These are phyloP conservation scores for Enchytraeus crypticus DNA, from an alignment of 2,888 invertebrate genomes.

Conservation along the genomic window DNA sequence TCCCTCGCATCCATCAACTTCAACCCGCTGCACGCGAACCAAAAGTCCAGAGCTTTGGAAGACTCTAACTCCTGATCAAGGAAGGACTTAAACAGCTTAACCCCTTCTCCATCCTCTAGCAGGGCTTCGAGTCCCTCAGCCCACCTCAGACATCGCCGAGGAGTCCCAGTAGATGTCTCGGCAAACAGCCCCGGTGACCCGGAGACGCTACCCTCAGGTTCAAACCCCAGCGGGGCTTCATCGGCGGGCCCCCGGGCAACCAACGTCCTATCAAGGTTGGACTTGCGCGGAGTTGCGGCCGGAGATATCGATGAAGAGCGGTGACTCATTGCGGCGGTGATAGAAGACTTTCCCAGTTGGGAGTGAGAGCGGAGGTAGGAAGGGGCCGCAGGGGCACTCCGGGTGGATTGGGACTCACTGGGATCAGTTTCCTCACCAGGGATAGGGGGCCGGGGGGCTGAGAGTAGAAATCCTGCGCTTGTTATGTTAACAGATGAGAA, in stretches of 20 bases:
- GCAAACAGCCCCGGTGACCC: constrained; percentile 47
- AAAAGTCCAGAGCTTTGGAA: constrained; percentile 56
- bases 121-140: constrained; percentile 73
- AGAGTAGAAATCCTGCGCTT: constrained; percentile 40
- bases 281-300: constrained; percentile 41
- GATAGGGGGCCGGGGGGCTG: constrained; percentile 43
- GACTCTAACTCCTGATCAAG: constrained; percentile 38
- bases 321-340: too few relatives aligned
- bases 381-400: constrained; percentile 30
- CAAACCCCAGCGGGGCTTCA: constrained; percentile 54
- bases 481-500: background rate
- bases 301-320: constrained; percentile 37
- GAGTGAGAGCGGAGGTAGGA: constrained; percentile 17
- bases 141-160: constrained; percentile 75
- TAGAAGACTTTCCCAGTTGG: constrained; percentile 28
- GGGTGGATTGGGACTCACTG: constrained; percentile 40
- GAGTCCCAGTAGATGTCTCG: constrained; percentile 45
- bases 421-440: constrained; percentile 48
- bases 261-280: constrained; percentile 36
- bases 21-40: constrained; percentile 63
- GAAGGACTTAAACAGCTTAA: constrained; percentile 66
- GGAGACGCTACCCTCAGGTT: constrained; percentile 55
- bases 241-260: constrained; percentile 26
- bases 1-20: constrained; percentile 53
- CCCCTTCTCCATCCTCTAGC: constrained; percentile 80